Base-by-base conservation (phyloP, 1,140 invertebrate genomes). In the Cydia amplana region DNA sequence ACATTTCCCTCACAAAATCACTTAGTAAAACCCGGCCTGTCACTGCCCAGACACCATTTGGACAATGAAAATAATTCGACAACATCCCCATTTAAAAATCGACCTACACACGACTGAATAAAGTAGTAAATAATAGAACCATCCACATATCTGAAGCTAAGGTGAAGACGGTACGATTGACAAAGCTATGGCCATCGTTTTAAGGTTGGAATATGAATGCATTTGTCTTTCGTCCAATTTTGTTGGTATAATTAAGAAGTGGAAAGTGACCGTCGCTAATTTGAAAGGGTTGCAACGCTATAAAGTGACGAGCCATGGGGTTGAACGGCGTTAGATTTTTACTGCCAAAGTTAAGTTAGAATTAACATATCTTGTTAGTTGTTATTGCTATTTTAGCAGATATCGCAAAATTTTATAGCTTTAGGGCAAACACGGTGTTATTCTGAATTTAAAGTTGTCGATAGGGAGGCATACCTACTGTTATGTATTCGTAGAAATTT, bases 261-360 rank as follows among this genome's bases (percentile, higher is more conserved):
- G 85, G 83, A 84, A 84, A 86, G 81, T 87, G 87, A 83, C 86
- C 86, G 82, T 82, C 78, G 78, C 82, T 87, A 89, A 89, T 87
- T 86, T 82, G 75, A 76, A 77, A 83, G 83, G 84, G 82, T 78
- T 80, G 77, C 60, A 60, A 80, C 76, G 78, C 77, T 70, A 77
- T 80, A 80, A 79, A 81, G 40, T 74, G 75, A 64, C 73, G 75
- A 78, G 78, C 55, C 75, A 64, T 72, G 75, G 74, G 78, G 75
- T 75, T 49, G 67, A 51, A 70, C 60, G 12, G n/a, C 51, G 65
- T 63, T 81, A 75, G 76, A 81, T 80, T 83, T 81, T 78, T 74
- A 75, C 65, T 65, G 74, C 67, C 43, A 72, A 78, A 81, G 49
- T 76, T 82, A 73, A 76, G 74, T 76, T 36, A 32, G 16, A 67